Evolutionary conservation across 1,140 invertebrate genomes (phyloP), one percentile per base, ranked within the genome.

Genomic region (Himalopsyche phryganea): DNA sequence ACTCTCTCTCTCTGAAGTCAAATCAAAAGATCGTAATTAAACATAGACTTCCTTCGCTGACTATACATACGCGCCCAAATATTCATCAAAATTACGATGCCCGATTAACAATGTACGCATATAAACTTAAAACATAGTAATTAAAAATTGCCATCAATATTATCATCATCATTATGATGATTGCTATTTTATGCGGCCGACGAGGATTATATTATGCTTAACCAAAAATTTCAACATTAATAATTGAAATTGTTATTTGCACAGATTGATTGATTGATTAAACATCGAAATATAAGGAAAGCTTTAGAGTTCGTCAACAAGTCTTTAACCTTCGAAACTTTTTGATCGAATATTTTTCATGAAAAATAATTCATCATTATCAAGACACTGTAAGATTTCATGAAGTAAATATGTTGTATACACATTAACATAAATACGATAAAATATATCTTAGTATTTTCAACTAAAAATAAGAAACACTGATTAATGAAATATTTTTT

Each of bases 191-290:
- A 20, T 7, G 11, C 15, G 44, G 32, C 19, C 3, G 32, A 15
- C 13, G 23, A 23, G n/a, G 42, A 41, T 32, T 42, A 23, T 32
- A 38, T 18, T 38, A 48, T 47, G 23, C 4, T 28, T 9, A 28
- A 28, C 23, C 23, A 28, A 9, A 28, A 9, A 28, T 9, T 28
- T 20, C 49, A 49, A 11, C 33, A 20, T 47, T 55, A 40, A 49
- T 56, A 56, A 56, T 56, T 56, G 54, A 56, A 56, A 49, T 49
- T 20, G 18, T 45, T 46, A 17, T 48, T 17, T 45, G 15, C 42
- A 44, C 52, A 47, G 35, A 55, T 55, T 55, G 35, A 47, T 55
- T 50, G 54, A 56, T 56, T 56, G 36, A 56, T 56, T 48, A 28
- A 3, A 3, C 23, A 28, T 28, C 23, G 23, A 28, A 28, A 28